Base-by-base conservation (phyloP, 2,888 invertebrate genomes). In the Zygothrica quintamaculata region DNA sequence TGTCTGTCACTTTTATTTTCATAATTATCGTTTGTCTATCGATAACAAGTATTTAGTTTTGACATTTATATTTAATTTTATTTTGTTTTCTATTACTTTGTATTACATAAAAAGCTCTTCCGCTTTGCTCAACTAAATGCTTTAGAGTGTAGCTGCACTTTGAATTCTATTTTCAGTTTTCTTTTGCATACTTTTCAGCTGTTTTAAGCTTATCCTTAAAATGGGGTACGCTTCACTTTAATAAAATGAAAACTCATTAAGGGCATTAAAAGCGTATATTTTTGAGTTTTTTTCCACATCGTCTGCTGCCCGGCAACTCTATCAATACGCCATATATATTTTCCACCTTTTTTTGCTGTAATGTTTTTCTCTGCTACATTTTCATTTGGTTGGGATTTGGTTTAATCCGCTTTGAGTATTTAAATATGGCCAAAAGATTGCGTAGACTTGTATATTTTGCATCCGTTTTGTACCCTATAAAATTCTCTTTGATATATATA, bases 391-490 rank as follows among this genome's bases (percentile, higher is more conserved):
- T 31, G 43, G 42, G 42, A 52, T 60, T 68, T 61, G 60, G 60
- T 60, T 78, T 88, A 88, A 88, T 87, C 86, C 86, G 85, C 84
- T 88, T 88, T 79, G 72, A 72, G 87, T 84, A 85, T 84, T 87
- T 87, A 87, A 84, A 85, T 87, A 77, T 77, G 69, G 72, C 61
- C 64, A 60, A 67, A 84, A 33, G 44, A 15, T 13, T 22, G 42
- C n/a, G n/a, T n/a, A n/a, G n/a, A n/a, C n/a, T n/a, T n/a, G n/a
- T n/a, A n/a, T n/a, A n/a, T n/a, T n/a, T n/a, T n/a, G n/a, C n/a
- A 29, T 3, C 11, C 11, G 26, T 7, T 42, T 52, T 37, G 15
- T 29, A 48, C 11, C 52, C n/a, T 42, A 42, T 43, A 12, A 11
- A 50, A 31, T 47, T 33, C 39, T 16, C 8, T 26, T 26, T 12